phyloP scores from a whole-genome alignment of 1,140 invertebrate species.

The Drosophila nasuta region DNA sequence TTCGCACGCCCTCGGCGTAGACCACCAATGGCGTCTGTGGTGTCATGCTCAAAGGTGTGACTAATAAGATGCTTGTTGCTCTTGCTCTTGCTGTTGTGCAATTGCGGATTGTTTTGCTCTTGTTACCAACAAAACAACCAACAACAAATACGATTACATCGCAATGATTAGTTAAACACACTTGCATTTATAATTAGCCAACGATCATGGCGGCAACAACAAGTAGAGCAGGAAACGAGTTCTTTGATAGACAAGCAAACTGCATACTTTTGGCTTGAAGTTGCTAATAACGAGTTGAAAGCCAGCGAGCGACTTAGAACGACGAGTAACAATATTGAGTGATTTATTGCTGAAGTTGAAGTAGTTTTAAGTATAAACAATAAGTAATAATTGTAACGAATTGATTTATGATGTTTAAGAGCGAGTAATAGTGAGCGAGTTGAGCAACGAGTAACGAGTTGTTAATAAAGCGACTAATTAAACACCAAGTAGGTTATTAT shows the following conservation, averaged over 20 bases:
- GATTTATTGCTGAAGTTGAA: too few relatives aligned
- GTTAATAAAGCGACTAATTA: too few relatives aligned
- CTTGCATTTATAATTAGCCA: neutral
- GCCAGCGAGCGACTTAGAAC: too few relatives aligned
- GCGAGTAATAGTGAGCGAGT: too few relatives aligned
- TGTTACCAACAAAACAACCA: neutral
- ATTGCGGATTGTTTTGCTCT: conserved; percentile 5
- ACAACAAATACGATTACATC: neutral
- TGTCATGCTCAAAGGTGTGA: conserved; percentile 46
- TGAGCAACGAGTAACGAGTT: too few relatives aligned
- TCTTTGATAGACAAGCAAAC: neutral
- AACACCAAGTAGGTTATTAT: too few relatives aligned
- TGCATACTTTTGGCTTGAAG: too few relatives aligned
- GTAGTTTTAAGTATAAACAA: too few relatives aligned
- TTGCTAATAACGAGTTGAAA: too few relatives aligned
- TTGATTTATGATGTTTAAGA: too few relatives aligned
- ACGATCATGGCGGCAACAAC: neutral
- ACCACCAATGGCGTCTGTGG: conserved; percentile 57
- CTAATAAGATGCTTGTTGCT: conserved; percentile 33
- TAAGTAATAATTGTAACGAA: too few relatives aligned
- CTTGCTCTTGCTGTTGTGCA: conserved; percentile 6
- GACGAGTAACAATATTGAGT: too few relatives aligned
- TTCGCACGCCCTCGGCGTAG: conserved; percentile 46
- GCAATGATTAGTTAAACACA: neutral
- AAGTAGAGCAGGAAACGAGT: neutral